Evolutionary conservation across 2,797 vertebrate species (phyloP).

Genomic region (Oreonectes daqikongensis): DNA sequence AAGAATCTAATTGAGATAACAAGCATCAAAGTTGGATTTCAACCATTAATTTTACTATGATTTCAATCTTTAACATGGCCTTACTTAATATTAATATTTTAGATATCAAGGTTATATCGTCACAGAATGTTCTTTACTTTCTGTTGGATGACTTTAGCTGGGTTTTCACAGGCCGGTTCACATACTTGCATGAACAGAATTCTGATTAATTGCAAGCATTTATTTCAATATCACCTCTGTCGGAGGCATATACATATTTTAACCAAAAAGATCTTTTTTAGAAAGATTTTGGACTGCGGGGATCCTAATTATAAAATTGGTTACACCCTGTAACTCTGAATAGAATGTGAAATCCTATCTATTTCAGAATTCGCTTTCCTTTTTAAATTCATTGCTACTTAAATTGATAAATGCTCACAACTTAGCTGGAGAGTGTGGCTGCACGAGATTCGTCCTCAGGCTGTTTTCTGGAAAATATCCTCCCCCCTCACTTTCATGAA

Average conservation of each 20-base stretch:
- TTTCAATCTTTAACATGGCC: too few species aligned
- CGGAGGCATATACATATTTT: not conserved
- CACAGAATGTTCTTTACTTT: too few species aligned
- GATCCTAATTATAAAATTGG: conserved; percentile 32
- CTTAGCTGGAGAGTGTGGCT: conserved; percentile 25
- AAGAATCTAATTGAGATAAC: not conserved
- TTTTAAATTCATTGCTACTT: conserved; percentile 42
- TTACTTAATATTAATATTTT: too few species aligned
- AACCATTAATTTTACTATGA: too few species aligned
- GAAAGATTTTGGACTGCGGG: conserved; percentile 1
- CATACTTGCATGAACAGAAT: not conserved
- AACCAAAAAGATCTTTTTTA: conserved; percentile 26
- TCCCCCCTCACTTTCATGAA: conserved; percentile 29
- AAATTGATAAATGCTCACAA: conserved; percentile 26
- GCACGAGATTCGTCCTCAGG: conserved; percentile 18
- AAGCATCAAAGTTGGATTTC: too few species aligned
- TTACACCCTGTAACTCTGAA: conserved; percentile 5
- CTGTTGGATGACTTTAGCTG: too few species aligned
- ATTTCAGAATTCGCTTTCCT: conserved; percentile 36
- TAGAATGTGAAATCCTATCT: conserved; percentile 42
- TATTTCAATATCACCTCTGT: conserved; percentile 23
- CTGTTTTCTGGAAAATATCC: conserved; percentile 43
- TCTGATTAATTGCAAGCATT: conserved; percentile 41
- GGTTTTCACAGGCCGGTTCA: too few species aligned
- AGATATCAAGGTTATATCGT: too few species aligned